phyloP scores from a whole-genome alignment of 37 sponge, comb jelly and placozoan species.

The Diacarnus erythraeanus region DNA sequence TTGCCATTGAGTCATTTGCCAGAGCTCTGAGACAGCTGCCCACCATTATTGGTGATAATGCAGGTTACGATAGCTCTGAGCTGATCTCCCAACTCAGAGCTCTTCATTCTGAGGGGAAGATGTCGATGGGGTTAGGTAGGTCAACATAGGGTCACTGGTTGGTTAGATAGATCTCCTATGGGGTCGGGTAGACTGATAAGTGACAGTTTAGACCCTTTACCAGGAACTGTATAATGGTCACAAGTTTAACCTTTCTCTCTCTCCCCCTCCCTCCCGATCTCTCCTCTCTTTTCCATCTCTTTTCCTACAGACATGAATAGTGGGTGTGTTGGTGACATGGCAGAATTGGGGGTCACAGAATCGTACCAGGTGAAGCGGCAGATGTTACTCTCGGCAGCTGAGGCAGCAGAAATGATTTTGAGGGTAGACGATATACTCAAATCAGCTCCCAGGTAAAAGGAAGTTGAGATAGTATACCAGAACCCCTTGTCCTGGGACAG shows the following conservation, averaged over 20 bases:
- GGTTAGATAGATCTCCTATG: not conserved
- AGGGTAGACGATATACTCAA: conserved; percentile 94
- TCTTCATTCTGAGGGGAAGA: conserved; percentile 79
- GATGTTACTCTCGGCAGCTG: conserved; percentile 88
- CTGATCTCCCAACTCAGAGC: conserved; percentile 86
- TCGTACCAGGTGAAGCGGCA: conserved; percentile 92
- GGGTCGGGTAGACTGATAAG: not conserved
- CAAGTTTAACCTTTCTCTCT: conserved; percentile 1
- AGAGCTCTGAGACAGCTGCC: conserved; percentile 91
- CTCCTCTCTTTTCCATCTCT: too few relatives aligned
- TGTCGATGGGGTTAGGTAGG: conserved; percentile 83
- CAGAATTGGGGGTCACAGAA: conserved; percentile 88
- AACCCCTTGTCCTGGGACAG: too few relatives aligned
- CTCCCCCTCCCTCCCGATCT: conserved; percentile 4
- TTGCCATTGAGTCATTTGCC: conserved; percentile 96
- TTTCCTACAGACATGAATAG: conserved; percentile 75
- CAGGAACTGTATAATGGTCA: too few relatives aligned
- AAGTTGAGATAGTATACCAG: too few relatives aligned
- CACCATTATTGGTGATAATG: conserved; percentile 96
- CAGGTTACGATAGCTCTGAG: conserved; percentile 97
- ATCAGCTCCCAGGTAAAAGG: conserved; percentile 78
- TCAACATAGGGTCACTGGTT: not conserved
- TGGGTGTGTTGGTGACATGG: conserved; percentile 89
- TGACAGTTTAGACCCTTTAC: conserved; percentile 4
- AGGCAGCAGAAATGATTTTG: conserved; percentile 98